Conservation (phyloP, 92 coral and sea anemone species). For the Isaurus tuberculatus region DNA sequence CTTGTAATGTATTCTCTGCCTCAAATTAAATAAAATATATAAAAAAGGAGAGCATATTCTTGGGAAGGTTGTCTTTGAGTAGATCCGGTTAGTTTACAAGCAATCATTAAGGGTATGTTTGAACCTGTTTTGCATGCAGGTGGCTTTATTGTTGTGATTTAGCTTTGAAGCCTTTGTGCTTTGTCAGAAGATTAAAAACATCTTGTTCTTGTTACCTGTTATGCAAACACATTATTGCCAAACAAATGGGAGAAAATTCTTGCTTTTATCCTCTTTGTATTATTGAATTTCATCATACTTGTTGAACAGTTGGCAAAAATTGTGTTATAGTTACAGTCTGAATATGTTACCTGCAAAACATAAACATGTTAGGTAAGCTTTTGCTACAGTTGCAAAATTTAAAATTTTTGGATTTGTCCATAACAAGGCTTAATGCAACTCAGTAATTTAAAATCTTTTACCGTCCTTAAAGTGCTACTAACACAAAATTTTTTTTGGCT, state of each 20-base stretch:
- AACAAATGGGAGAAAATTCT: background rate
- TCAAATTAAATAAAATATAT: too few species aligned
- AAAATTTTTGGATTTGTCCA: background rate
- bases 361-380: constrained; percentile 33
- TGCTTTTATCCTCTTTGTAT: background rate
- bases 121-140: constrained; percentile 31
- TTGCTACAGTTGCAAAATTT: constrained; percentile 14
- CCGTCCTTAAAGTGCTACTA: background rate
- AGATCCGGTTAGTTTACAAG: constrained; percentile 39
- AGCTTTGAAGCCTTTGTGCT: constrained; percentile 11
- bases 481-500: too few species aligned
- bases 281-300: background rate
- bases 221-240: background rate
- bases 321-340: background rate
- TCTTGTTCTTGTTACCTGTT: background rate
- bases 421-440: too few species aligned
- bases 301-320: background rate
- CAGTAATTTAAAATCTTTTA: background rate
- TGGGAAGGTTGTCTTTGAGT: background rate
- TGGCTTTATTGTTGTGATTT: constrained; percentile 22
- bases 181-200: constrained; percentile 1
- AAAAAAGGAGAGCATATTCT: too few species aligned
- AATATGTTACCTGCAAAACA: constrained; percentile 36
- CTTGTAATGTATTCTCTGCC: too few species aligned
- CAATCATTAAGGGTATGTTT: background rate